These are phyloP conservation scores for Dendrolimus houi DNA, from an alignment of 2,888 invertebrate genomes.

Conservation along the genomic window DNA sequence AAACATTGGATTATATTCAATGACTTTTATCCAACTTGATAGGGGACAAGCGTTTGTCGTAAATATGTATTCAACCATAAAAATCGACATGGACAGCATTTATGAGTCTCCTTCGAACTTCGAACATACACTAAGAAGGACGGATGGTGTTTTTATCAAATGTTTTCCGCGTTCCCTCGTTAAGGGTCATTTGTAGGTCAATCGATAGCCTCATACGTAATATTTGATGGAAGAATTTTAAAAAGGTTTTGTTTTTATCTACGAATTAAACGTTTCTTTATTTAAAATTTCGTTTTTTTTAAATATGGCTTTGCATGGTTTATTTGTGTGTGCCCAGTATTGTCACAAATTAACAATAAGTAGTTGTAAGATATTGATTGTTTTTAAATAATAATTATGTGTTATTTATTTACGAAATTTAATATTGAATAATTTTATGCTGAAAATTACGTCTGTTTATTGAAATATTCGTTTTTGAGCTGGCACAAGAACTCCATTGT, in stretches of 20 bases:
- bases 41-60: neutral
- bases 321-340: no score
- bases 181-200: neutral
- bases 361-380: no score
- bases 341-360: no score
- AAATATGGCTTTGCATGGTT: no score
- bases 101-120: constrained; percentile 4
- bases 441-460: no score
- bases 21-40: neutral
- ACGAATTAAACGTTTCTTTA: no score
- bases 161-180: constrained; percentile 5
- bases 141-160: constrained; percentile 4
- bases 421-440: no score
- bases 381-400: no score
- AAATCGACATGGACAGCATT: neutral
- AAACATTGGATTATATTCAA: neutral
- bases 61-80: neutral
- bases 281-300: no score
- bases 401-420: no score
- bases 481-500: no score
- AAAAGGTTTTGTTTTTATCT: neutral
- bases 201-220: neutral
- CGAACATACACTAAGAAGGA: constrained; percentile 7
- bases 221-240: neutral
- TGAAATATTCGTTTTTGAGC: no score